phyloP scores from a whole-genome alignment of 1,140 invertebrate genomes.

The Leptonema lineaticorne region DNA sequence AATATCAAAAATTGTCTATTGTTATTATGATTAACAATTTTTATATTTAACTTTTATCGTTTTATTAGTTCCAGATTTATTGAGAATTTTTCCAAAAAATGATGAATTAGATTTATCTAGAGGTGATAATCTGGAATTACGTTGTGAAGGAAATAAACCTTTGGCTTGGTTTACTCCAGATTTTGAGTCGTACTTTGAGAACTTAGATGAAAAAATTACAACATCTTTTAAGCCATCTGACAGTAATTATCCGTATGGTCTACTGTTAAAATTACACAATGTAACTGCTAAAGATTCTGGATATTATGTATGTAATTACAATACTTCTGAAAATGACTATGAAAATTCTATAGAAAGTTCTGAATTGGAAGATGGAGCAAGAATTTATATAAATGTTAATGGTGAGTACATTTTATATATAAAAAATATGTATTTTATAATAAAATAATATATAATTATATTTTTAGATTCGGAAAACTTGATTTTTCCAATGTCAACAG shows the following conservation, averaged over 20 bases:
- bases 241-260: constrained; percentile 47
- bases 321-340: too few species aligned
- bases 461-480: constrained; percentile 21
- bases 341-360: constrained; percentile 44
- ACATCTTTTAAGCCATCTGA: constrained; percentile 44
- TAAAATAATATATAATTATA: constrained; percentile 17
- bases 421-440: not conserved
- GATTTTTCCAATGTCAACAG: constrained; percentile 44
- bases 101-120: constrained; percentile 53
- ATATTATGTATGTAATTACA: constrained; percentile 61
- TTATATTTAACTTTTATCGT: too few species aligned
- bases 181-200: constrained; percentile 35
- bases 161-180: constrained; percentile 54
- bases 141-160: constrained; percentile 53
- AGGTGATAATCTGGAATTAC: constrained; percentile 53
- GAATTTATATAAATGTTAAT: constrained; percentile 66
- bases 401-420: constrained; percentile 54
- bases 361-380: constrained; percentile 50
- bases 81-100: constrained; percentile 52
- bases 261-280: constrained; percentile 49
- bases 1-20: too few species aligned
- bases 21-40: too few species aligned
- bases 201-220: constrained; percentile 44
- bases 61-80: constrained; percentile 45
- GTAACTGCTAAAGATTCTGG: constrained; percentile 58